phyloP scores from a whole-genome alignment of 2,888 invertebrate species.

The Nezara viridula region DNA sequence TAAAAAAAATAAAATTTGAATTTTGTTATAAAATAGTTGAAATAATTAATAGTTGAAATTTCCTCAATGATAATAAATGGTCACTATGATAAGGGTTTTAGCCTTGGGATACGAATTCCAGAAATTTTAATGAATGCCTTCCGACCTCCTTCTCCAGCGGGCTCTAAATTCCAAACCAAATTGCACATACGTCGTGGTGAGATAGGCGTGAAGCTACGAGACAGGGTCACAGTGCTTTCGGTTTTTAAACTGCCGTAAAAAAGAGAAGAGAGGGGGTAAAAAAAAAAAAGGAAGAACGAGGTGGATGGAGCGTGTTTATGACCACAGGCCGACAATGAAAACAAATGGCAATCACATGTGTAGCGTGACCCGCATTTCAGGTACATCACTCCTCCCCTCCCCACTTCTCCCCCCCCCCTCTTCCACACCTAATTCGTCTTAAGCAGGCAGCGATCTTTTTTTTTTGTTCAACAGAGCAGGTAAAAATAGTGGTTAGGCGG shows the following conservation, averaged over 20 bases:
- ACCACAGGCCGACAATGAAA: slow-evolving; percentile 18
- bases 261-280: background rate
- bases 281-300: background rate
- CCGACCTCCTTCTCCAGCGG: background rate
- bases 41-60: too few species aligned
- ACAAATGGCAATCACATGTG: slow-evolving; percentile 35
- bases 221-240: background rate
- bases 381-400: slow-evolving; percentile 9
- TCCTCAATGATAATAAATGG: background rate
- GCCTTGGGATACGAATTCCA: background rate
- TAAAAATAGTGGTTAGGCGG: background rate
- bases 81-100: background rate
- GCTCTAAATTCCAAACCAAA: background rate
- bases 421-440: slow-evolving; percentile 18
- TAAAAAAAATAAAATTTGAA: too few species aligned
- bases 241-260: slow-evolving; percentile 4
- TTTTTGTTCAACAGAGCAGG: background rate
- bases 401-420: background rate
- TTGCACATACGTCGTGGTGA: background rate
- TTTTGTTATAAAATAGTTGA: too few species aligned
- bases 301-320: slow-evolving; percentile 28
- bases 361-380: slow-evolving; percentile 32
- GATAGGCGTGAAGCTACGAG: slow-evolving; percentile 28
- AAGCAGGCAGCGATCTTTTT: background rate
- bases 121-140: background rate